Base-by-base conservation (phyloP, 1,140 invertebrate genomes). In the Diprion similis region DNA sequence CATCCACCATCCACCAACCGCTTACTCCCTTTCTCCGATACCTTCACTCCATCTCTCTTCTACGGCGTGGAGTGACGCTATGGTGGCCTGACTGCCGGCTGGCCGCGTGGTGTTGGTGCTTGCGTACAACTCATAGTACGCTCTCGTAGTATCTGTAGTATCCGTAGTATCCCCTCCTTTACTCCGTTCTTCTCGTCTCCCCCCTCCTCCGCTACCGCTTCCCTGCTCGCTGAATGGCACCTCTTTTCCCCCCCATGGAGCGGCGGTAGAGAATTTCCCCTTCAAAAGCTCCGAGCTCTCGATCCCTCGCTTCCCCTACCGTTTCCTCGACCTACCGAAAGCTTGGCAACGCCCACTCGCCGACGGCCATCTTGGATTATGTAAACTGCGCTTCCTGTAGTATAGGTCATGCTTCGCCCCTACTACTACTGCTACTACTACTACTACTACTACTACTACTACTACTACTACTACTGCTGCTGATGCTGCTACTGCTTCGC, bases 91-190 rank as follows among this genome's bases (percentile, higher is more conserved):
- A 2, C 68, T 70, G 68, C 18, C 37, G 17, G 51, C 70, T 19
- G 24, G 46, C 24, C 70, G 70, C 78, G 71, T 77, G 75, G 76
- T 75, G 78, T 74, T 76, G 66, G 74, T 71, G 75, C 71, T 80
- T 65, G 79, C 82, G 82, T 85, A 85, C 81, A 82, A 85, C 81
- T 82, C 81, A 82, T 85, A 83, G 83, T 85, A 85, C 83, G 83
- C 79, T 82, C 78, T 69, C 82, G 82, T 83, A 83, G 80, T 80
- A 83, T 80, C 78, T 80, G 82, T 85, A 85, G 82, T 85, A 83
- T 81, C 81, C 51, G 51, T 59, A 59, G 51, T 59, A 59, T 59
- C 51, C 51, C 51, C 78, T 77, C 79, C 78, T 76, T 72, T 74
- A 74, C 72, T 71, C 45, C 46, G n/a, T 70, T 37, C 69, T 19